Conservation (phyloP, 1,140 invertebrate genomes). For the Oreohelix idahoensis region DNA sequence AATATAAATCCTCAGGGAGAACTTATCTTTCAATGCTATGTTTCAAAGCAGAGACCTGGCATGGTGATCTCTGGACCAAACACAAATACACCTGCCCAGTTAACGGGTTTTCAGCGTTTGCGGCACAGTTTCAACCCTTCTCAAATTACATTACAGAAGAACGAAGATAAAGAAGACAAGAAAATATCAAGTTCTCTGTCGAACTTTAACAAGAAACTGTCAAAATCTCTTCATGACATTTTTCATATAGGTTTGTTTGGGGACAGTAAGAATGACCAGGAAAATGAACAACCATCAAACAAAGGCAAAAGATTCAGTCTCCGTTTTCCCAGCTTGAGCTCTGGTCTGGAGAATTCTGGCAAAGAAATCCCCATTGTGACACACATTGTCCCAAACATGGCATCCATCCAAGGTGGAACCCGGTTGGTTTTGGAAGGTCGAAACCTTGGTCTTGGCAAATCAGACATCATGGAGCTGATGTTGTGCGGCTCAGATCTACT, state of each 20-base stretch:
- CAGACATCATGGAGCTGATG: conserved; percentile 65
- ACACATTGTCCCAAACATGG: conserved; percentile 62
- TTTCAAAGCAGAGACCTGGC: conserved; percentile 58
- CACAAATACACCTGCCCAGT: conserved; percentile 26
- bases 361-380: conserved; percentile 60
- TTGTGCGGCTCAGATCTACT: conserved; percentile 66
- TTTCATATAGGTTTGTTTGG: conserved; percentile 54
- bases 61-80: conserved; percentile 38
- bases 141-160: conserved; percentile 33
- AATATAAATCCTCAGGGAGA: conserved; percentile 63
- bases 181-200: conserved; percentile 51
- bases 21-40: conserved; percentile 65
- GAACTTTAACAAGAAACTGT: conserved; percentile 66
- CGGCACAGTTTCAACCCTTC: conserved; percentile 51
- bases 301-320: conserved; percentile 36
- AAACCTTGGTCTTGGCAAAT: conserved; percentile 63
- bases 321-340: conserved; percentile 51
- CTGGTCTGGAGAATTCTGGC: conserved; percentile 49
- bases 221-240: conserved; percentile 66
- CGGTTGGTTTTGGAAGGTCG: conserved; percentile 60
- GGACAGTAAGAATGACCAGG: conserved; percentile 47
- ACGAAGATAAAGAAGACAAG: conserved; percentile 49
- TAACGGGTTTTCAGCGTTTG: conserved; percentile 54
- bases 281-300: conserved; percentile 7
- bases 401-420: conserved; percentile 60